Percentiles rank a stretch among this genome's conserved stretches.
Evolutionary conservation across 1,140 invertebrate genomes (phyloP).

Genomic region (Tetragnatha versicolor): DNA sequence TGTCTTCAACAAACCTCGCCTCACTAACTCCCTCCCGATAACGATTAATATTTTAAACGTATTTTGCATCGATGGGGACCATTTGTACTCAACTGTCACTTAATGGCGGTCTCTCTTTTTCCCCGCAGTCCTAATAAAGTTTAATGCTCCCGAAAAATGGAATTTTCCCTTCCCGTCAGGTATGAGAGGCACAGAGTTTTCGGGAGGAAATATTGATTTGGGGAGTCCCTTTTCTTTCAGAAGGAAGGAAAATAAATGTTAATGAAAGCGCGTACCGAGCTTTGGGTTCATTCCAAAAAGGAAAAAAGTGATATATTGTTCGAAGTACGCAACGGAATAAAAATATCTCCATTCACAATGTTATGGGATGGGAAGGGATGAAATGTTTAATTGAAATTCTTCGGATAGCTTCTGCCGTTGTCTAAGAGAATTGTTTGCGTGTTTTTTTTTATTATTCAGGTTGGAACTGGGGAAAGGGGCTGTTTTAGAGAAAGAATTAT

Average conservation of each 20-base stretch:
- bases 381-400: conserved; percentile 21
- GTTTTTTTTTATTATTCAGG: too few species aligned
- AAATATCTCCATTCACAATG: conserved; percentile 19
- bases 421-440: too few species aligned
- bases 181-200: background rate
- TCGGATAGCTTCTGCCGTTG: background rate
- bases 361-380: conserved; percentile 6
- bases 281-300: conserved; percentile 1
- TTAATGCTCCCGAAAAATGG: conserved; percentile 11
- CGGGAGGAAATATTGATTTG: conserved; percentile 14
- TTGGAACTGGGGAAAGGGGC: too few species aligned
- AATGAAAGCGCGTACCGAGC: background rate
- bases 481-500: too few species aligned
- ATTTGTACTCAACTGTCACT: too few species aligned
- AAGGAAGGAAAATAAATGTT: too few species aligned
- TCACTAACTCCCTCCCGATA: too few species aligned
- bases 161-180: conserved; percentile 1
- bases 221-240: background rate
- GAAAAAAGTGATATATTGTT: conserved; percentile 18
- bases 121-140: conserved; percentile 7
- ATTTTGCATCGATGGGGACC: too few species aligned
- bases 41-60: too few species aligned
- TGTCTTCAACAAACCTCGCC: too few species aligned
- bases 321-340: background rate
- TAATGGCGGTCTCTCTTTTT: too few species aligned